These are phyloP conservation scores for Tetranychus piercei DNA, from an alignment of 2,888 invertebrate species.

Conservation along the genomic window DNA sequence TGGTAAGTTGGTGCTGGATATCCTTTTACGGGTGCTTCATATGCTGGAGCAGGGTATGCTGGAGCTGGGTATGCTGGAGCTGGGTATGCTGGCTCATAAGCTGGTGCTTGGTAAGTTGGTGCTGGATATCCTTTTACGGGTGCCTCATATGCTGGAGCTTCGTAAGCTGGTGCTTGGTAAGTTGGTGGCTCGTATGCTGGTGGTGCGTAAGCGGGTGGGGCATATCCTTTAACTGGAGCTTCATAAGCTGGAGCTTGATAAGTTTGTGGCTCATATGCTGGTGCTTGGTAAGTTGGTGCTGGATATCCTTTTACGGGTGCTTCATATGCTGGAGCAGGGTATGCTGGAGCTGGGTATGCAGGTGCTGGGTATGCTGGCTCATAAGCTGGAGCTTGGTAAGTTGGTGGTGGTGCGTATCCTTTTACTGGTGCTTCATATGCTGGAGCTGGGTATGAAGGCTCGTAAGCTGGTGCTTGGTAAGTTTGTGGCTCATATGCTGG, in stretches of 20 bases:
- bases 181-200: conserved; percentile 13
- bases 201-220: conserved; percentile 14
- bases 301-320: conserved; percentile 3
- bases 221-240: conserved; percentile 8
- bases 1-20: conserved; percentile 11
- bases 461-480: conserved; percentile 10
- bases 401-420: conserved; percentile 3
- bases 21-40: conserved; percentile 8
- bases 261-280: conserved; percentile 4
- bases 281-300: conserved; percentile 1
- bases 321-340: conserved; percentile 7
- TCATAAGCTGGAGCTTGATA: conserved; percentile 12
- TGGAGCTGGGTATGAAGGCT: conserved; percentile 10
- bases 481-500: conserved; percentile 14
- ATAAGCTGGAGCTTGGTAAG: conserved; percentile 15
- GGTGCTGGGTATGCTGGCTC: not conserved
- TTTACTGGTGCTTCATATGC: conserved; percentile 11
- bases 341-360: not conserved
- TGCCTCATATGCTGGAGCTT: conserved; percentile 14
- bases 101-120: conserved; percentile 14
- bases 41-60: conserved; percentile 9
- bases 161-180: conserved; percentile 4
- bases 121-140: not conserved
- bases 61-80: not conserved
- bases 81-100: not conserved